A percentile compares a stretch with the other conserved stretches of the same genome.
Conservation (phyloP, 1,140 invertebrate species). For the Hetaerina americana region DNA sequence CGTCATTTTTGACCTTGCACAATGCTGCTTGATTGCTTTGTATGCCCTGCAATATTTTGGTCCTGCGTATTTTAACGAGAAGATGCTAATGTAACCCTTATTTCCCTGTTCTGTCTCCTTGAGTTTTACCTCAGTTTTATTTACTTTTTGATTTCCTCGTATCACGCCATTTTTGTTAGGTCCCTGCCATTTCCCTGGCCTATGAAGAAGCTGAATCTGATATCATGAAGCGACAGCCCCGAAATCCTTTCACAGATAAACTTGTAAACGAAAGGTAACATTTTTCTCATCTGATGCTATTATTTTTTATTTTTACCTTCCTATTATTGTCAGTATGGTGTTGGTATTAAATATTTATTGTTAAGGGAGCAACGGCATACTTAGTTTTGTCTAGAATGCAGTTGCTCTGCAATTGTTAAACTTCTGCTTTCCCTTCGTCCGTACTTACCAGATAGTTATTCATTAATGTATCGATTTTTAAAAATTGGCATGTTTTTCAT, state of each 20-base stretch:
- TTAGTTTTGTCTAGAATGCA: background rate
- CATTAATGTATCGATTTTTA: background rate
- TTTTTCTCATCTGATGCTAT: conserved; percentile 10
- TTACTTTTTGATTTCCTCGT: conserved; percentile 4
- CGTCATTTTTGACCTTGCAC: background rate
- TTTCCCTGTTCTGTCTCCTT: conserved; percentile 3
- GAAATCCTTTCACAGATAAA: conserved; percentile 87
- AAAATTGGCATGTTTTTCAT: background rate
- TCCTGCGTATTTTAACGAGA: conserved; percentile 3
- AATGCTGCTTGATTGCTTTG: background rate
- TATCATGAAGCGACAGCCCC: conserved; percentile 92
- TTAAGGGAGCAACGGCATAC: background rate
- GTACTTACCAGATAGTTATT: background rate
- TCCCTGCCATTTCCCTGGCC: conserved; percentile 91
- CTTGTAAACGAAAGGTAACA: conserved; percentile 84
- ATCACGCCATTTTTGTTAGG: conserved; percentile 34
- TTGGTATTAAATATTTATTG: background rate
- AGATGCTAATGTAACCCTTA: conserved; percentile 1
- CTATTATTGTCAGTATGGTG: background rate
- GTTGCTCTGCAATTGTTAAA: background rate
- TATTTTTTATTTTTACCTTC: conserved; percentile 2
- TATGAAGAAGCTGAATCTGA: conserved; percentile 92
- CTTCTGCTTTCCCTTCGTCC: background rate
- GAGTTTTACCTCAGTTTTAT: conserved; percentile 13
- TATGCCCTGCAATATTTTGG: background rate